Base-by-base conservation (phyloP, 2,113 vertebrate species). In the Saccopteryx bilineata region DNA sequence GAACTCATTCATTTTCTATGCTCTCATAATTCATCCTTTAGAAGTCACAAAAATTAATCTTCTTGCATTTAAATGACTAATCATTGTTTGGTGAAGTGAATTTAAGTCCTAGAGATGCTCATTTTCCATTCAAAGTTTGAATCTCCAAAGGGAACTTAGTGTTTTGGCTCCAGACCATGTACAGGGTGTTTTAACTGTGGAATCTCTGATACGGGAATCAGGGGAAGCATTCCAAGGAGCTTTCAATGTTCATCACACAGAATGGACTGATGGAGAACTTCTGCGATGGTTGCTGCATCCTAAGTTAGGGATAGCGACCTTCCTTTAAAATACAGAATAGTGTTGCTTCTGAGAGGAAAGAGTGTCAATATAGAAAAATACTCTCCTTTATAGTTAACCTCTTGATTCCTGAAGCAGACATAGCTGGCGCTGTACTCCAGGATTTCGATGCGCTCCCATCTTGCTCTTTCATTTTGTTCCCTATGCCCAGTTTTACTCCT, bases 71-170 rank as follows among this genome's bases (percentile, higher is more conserved):
- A 95, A 80, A 90, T 87, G 81, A 71, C 46, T 61, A 31, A 61
- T 83, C 18, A 75, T 54, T 76, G 79, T 48, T 82, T 18, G 66
- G n/a, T 69, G 65, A 93, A 90, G 65, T 90, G 33, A 31, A 65
- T 87, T 87, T 83, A 60, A 87, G 65, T 92, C 75, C 15, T 58
- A 60, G n/a, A 90, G 78, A 78, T 68, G 14, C 19, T 89, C 39
- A 80, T 90, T 86, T 87, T 92, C 85, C 31, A 69, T 83, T 92
- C 50, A 90, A 78, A 87, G 75, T 50, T 63, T 83, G 26, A 89
- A 46, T 65, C 54, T 92, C 69, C 46, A 50, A 83, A 81, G 69
- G 19, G 69, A 85, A 1, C 48, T 72, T 2, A 9, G 50, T 93
- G 65, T 72, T 90, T 71, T 60, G 81, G 86, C 31, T 94, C 26